Conservation (phyloP, 2,888 invertebrate species). For the Chloroclystis v-ata region DNA sequence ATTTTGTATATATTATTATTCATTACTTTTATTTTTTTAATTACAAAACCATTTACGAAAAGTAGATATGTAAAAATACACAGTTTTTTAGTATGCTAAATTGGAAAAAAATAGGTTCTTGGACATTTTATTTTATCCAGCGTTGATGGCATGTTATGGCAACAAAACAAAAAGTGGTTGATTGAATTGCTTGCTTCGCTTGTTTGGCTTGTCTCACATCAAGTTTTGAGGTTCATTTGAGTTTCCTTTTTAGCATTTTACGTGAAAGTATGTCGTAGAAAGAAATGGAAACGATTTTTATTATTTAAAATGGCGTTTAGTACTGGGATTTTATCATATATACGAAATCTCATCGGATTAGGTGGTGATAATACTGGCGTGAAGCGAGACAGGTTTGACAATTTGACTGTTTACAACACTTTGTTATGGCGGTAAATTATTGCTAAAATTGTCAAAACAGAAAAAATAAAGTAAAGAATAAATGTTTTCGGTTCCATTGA, state of each 20-base stretch:
- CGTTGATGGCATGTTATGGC: no score
- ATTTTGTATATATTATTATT: no score
- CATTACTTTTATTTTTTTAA: no score
- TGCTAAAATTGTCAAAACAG: constrained; percentile 30
- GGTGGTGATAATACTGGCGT: constrained; percentile 57
- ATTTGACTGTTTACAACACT: constrained; percentile 65
- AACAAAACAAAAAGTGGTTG: no score
- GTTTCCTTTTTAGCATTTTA: constrained; percentile 35
- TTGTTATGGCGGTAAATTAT: constrained; percentile 73
- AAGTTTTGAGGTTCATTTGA: constrained; percentile 40
- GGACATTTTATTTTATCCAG: no score
- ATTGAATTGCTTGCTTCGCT: no score
- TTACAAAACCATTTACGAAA: no score
- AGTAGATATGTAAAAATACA: no score
- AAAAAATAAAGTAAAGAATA: constrained; percentile 25
- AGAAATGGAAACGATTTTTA: constrained; percentile 59
- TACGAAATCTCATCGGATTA: constrained; percentile 63
- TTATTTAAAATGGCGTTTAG: constrained; percentile 58
- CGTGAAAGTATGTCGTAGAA: constrained; percentile 30
- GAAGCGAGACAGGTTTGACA: constrained; percentile 75
- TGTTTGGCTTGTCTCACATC: no score
- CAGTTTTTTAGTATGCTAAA: no score
- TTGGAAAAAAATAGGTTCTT: no score
- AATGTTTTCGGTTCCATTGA: constrained; percentile 61
- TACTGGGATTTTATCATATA: constrained; percentile 55